phyloP scores from a whole-genome alignment of 2,888 invertebrate genomes.

The Ypsolopha scabrella region DNA sequence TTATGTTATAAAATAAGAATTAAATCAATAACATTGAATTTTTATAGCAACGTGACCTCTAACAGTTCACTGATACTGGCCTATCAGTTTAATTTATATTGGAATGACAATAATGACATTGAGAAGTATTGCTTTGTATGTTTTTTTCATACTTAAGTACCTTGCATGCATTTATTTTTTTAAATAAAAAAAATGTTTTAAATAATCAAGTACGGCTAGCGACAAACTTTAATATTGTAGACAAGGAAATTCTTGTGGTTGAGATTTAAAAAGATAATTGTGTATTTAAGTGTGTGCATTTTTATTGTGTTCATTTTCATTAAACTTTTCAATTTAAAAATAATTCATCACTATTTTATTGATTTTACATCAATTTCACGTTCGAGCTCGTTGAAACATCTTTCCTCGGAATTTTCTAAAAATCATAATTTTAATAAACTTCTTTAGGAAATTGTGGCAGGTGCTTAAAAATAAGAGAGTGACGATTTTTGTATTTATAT shows the following conservation, averaged over 20 bases:
- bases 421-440: conserved; percentile 7
- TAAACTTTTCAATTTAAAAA: too few relatives aligned
- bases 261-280: too few relatives aligned
- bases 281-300: too few relatives aligned
- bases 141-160: neutral
- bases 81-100: conserved; percentile 26
- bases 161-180: too few relatives aligned
- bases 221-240: too few relatives aligned
- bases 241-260: too few relatives aligned
- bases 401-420: neutral
- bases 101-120: conserved; percentile 22
- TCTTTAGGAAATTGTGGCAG: conserved; percentile 30
- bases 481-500: conserved; percentile 2
- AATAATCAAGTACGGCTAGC: too few relatives aligned
- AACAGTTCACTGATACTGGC: conserved; percentile 10
- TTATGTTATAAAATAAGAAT: conserved; percentile 1
- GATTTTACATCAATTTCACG: too few relatives aligned
- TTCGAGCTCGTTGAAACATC: neutral
- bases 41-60: conserved; percentile 26
- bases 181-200: too few relatives aligned
- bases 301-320: too few relatives aligned
- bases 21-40: conserved; percentile 34
- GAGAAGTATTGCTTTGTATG: conserved; percentile 18
- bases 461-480: conserved; percentile 12
- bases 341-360: too few relatives aligned